phyloP scores from a whole-genome alignment of 2,888 invertebrate genomes.

The Philaethria dido region DNA sequence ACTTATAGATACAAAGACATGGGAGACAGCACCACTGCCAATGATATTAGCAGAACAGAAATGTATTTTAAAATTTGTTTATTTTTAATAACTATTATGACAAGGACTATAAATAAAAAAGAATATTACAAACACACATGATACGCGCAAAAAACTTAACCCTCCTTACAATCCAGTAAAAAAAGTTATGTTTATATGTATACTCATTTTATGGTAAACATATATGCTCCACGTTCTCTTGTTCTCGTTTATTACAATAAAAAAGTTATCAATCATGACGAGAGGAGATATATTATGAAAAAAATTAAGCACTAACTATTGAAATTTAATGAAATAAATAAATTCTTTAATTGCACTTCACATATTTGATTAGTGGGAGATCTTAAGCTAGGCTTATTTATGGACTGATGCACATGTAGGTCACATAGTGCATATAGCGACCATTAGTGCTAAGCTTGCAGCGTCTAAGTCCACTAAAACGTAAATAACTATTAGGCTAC shows the following conservation, averaged over 20 bases:
- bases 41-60: too few species aligned
- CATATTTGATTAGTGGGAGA: constrained; percentile 34
- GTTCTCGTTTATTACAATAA: not conserved
- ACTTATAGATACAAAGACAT: too few species aligned
- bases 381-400: constrained; percentile 47
- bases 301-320: not conserved
- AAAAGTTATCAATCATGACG: not conserved
- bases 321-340: constrained; percentile 8
- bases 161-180: too few species aligned
- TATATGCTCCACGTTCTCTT: not conserved
- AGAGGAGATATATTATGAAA: too few species aligned
- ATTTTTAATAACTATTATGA: too few species aligned
- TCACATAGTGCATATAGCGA: constrained; percentile 43
- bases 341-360: constrained; percentile 20
- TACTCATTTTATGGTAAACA: not conserved
- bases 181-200: too few species aligned
- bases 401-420: constrained; percentile 48
- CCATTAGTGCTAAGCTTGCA: constrained; percentile 47
- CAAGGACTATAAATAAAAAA: too few species aligned
- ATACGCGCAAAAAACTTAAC: too few species aligned
- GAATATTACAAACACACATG: too few species aligned
- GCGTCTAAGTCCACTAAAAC: constrained; percentile 38
- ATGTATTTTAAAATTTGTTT: too few species aligned
- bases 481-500: constrained; percentile 17
- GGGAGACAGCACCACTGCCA: too few species aligned